Evolutionary conservation across 2,113 vertebrate species (phyloP).

Genomic region (Rhinogobius similis): DNA sequence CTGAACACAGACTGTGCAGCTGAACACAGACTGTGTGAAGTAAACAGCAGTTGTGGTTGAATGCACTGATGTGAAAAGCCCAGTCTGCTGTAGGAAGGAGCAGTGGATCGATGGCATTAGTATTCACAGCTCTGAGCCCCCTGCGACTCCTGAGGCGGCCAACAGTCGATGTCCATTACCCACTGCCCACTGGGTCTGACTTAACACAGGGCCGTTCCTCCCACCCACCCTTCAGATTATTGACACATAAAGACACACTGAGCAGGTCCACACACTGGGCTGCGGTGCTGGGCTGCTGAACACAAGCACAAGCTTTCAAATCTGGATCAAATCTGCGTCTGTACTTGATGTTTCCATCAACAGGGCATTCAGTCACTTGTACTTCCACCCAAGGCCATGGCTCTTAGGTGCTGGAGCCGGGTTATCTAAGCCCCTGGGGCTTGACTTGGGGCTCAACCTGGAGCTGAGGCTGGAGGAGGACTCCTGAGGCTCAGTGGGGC

Average conservation of each 20-base stretch:
- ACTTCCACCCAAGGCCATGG: too few relatives aligned
- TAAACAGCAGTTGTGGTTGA: too few relatives aligned
- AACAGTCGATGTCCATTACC: conserved; percentile 71
- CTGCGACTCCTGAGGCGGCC: conserved; percentile 51
- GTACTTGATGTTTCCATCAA: too few relatives aligned
- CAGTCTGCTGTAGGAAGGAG: neutral
- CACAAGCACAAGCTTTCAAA: neutral
- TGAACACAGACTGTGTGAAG: too few relatives aligned
- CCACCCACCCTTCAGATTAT: neutral
- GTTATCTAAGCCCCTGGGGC: too few relatives aligned
- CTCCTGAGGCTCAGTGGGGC: too few relatives aligned
- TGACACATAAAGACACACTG: neutral
- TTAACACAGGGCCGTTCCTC: neutral
- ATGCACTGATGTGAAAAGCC: neutral
- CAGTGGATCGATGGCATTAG: neutral
- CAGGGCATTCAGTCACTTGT: too few relatives aligned
- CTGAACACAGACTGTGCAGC: too few relatives aligned
- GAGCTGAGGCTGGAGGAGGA: too few relatives aligned
- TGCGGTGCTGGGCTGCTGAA: neutral
- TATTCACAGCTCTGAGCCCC: neutral
- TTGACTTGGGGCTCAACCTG: too few relatives aligned
- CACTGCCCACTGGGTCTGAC: conserved; percentile 40
- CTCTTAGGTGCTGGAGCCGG: too few relatives aligned
- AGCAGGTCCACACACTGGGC: neutral
- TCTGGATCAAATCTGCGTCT: neutral